Conservation (phyloP, 2,113 vertebrate species). For the Centropus bengalensis region DNA sequence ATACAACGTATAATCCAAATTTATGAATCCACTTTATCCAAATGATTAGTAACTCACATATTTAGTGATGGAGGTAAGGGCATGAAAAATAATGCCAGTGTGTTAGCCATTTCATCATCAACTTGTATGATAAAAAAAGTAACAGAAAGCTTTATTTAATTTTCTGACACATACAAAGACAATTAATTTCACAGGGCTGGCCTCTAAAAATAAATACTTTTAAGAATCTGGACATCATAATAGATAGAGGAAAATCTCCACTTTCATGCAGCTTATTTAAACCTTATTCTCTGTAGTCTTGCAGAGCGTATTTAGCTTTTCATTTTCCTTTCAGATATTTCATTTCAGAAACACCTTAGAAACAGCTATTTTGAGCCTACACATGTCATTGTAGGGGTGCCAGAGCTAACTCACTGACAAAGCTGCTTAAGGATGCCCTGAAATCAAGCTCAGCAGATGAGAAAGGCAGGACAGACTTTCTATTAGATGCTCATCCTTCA, state of each 20-base stretch:
- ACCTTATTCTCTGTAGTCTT: conserved; percentile 9
- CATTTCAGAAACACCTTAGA: conserved; percentile 21
- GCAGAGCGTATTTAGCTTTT: conserved; percentile 10
- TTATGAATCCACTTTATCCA: conserved; percentile 26
- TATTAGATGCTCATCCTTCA: neutral
- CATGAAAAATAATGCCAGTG: neutral
- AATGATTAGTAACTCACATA: conserved; percentile 12
- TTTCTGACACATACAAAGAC: neutral
- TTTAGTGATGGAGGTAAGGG: neutral
- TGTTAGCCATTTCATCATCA: neutral
- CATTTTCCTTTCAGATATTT: conserved; percentile 37
- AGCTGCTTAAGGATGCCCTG: neutral
- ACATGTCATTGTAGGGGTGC: neutral
- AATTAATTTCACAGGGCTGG: neutral
- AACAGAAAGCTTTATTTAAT: neutral
- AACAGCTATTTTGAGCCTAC: conserved; percentile 24
- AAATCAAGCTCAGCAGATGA: conserved; percentile 11
- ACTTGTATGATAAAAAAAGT: neutral
- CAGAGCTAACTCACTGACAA: neutral
- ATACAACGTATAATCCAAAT: neutral
- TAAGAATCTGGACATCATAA: neutral
- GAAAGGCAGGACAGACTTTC: neutral
- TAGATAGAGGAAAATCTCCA: neutral
- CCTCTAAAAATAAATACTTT: neutral
- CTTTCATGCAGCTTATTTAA: conserved; percentile 16